phyloP scores from a whole-genome alignment of 35 echinoderm and acorn worm species.

The Diadema setosum region DNA sequence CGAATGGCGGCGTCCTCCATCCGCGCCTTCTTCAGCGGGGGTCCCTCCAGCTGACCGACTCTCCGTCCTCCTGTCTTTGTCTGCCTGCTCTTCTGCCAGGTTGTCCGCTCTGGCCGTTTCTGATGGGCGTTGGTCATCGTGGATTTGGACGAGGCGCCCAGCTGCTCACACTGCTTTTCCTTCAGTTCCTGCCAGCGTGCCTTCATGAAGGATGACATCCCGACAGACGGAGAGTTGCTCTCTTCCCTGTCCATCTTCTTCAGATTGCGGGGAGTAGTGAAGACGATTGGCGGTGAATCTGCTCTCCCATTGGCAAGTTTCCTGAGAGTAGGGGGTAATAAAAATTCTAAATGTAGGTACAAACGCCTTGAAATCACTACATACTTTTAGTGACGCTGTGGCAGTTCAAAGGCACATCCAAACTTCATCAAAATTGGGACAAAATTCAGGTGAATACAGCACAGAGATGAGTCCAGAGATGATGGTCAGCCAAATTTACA shows the following conservation, averaged over 20 bases:
- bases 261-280: constrained; percentile 80
- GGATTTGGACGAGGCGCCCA: constrained; percentile 26
- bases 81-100: background rate
- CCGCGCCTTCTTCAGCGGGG: background rate
- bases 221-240: background rate
- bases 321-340: too few relatives aligned
- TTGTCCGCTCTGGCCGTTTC: background rate
- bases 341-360: too few relatives aligned
- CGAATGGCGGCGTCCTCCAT: background rate
- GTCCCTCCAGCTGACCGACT: background rate
- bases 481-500: too few relatives aligned
- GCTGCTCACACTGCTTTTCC: background rate
- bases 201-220: constrained; percentile 18
- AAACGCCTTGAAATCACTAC: too few relatives aligned
- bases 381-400: too few relatives aligned
- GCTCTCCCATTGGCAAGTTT: constrained; percentile 68
- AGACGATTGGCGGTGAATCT: constrained; percentile 71
- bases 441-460: too few relatives aligned
- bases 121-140: constrained; percentile 37
- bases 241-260: constrained; percentile 13
- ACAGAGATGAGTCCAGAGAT: too few relatives aligned
- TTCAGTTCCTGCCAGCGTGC: constrained; percentile 19
- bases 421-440: too few relatives aligned
- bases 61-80: background rate
- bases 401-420: too few relatives aligned